Conservation (phyloP, 1,140 invertebrate species). For the Penaeus indicus region DNA sequence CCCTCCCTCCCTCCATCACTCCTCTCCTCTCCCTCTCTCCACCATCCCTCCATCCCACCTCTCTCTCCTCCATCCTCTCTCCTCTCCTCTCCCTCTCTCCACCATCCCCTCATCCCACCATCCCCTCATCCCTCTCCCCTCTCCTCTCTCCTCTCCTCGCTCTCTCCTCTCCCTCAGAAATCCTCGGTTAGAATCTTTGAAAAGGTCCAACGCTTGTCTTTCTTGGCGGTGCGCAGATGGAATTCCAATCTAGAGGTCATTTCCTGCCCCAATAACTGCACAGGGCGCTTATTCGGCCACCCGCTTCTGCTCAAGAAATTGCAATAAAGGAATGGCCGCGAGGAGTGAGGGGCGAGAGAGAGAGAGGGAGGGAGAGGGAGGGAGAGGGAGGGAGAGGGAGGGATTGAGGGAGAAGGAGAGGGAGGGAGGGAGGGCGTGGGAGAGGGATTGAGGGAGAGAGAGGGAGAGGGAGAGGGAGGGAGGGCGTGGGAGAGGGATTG, state of each 20-base stretch:
- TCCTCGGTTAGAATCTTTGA: slow-evolving; percentile 58
- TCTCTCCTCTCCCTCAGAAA: slow-evolving; percentile 48
- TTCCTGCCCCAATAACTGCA: slow-evolving; percentile 66
- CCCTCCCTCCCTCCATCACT: neutral
- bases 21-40: neutral
- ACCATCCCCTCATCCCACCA: slow-evolving; percentile 1
- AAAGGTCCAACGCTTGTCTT: slow-evolving; percentile 58
- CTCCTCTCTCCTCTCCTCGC: neutral
- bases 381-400: neutral
- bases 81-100: slow-evolving; percentile 6
- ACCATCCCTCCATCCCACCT: neutral
- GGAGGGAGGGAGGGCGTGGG: neutral
- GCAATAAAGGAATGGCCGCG: slow-evolving; percentile 60
- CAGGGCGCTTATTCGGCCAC: slow-evolving; percentile 56
- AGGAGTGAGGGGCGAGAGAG: slow-evolving; percentile 41
- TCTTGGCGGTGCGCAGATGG: slow-evolving; percentile 60
- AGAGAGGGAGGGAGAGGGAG: neutral
- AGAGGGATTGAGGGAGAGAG: slow-evolving; percentile 2
- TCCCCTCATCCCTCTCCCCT: neutral
- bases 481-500: no score
- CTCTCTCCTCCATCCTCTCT: neutral
- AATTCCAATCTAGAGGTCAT: slow-evolving; percentile 66
- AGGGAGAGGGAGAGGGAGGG: neutral
- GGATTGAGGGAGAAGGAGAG: neutral
- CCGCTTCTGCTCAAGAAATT: slow-evolving; percentile 51